Evolutionary conservation across 2,888 invertebrate species (phyloP).

Genomic region (Drosophila greeni): DNA sequence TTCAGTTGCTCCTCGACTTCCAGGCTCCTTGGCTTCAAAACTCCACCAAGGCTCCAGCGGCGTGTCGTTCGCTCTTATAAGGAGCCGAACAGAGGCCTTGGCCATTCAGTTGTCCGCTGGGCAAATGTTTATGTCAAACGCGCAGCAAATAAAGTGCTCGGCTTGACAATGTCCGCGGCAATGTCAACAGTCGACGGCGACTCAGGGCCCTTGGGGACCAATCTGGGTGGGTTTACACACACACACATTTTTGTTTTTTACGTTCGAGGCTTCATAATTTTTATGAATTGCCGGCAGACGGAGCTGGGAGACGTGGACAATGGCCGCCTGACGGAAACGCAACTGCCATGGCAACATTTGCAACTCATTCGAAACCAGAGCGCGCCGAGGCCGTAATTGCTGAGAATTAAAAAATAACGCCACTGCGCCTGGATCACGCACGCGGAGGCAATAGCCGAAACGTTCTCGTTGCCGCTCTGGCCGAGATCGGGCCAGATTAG

Average conservation of each 20-base stretch:
- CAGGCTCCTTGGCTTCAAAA: background rate
- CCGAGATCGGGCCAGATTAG: slow-evolving; percentile 37
- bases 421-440: slow-evolving; percentile 55
- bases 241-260: background rate
- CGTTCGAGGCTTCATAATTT: slow-evolving; percentile 59
- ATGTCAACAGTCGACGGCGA: slow-evolving; percentile 54
- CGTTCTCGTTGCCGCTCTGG: slow-evolving; percentile 29
- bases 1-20: slow-evolving; percentile 3
- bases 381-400: slow-evolving; percentile 30
- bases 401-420: slow-evolving; percentile 53
- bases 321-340: slow-evolving; percentile 55
- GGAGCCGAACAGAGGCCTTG: slow-evolving; percentile 69
- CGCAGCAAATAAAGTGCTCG: slow-evolving; percentile 73
- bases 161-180: slow-evolving; percentile 70
- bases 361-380: slow-evolving; percentile 54
- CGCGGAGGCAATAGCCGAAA: slow-evolving; percentile 43
- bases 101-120: slow-evolving; percentile 71
- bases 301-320: slow-evolving; percentile 43
- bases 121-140: slow-evolving; percentile 74
- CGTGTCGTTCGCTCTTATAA: slow-evolving; percentile 67
- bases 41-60: slow-evolving; percentile 45
- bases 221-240: slow-evolving; percentile 63
- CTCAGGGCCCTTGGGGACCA: slow-evolving; percentile 67
- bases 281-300: slow-evolving; percentile 66
- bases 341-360: slow-evolving; percentile 47